A percentile compares a stretch with the other conserved stretches of the same genome.
Conservation (phyloP, 2,113 vertebrate species). For the Crotalus helleri region DNA sequence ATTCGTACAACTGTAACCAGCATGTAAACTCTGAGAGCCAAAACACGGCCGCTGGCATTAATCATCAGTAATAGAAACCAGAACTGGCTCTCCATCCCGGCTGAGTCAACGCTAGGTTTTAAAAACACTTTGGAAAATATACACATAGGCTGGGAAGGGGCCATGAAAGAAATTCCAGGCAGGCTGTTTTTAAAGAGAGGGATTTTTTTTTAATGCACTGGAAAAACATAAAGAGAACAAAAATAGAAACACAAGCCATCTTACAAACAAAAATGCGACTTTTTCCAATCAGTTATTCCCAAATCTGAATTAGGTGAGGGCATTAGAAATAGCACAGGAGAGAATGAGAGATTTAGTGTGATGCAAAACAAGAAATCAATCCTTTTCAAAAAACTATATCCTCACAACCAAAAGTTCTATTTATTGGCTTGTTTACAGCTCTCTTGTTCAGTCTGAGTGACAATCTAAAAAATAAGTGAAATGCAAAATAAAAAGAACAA, state of each 20-base stretch:
- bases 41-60: conserved; percentile 74
- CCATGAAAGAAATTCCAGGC: conserved; percentile 74
- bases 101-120: conserved; percentile 71
- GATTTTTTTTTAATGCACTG: conserved; percentile 24
- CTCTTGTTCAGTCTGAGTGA: background rate
- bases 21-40: conserved; percentile 60
- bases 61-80: conserved; percentile 81
- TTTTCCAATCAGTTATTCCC: conserved; percentile 18
- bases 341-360: background rate
- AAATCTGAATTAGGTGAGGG: background rate
- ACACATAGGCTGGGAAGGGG: conserved; percentile 64
- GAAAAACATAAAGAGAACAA: conserved; percentile 62
- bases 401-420: background rate
- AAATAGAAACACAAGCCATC: conserved; percentile 62
- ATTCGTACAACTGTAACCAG: conserved; percentile 66
- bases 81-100: conserved; percentile 67
- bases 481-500: background rate
- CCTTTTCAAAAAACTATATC: background rate
- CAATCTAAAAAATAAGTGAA: background rate
- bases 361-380: background rate
- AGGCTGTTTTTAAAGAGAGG: conserved; percentile 33
- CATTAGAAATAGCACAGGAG: background rate
- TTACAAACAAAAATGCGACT: background rate
- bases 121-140: conserved; percentile 61
- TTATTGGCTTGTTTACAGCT: background rate